phyloP scores from a whole-genome alignment of 1,140 invertebrate species.

The Sitobion miscanthi region DNA sequence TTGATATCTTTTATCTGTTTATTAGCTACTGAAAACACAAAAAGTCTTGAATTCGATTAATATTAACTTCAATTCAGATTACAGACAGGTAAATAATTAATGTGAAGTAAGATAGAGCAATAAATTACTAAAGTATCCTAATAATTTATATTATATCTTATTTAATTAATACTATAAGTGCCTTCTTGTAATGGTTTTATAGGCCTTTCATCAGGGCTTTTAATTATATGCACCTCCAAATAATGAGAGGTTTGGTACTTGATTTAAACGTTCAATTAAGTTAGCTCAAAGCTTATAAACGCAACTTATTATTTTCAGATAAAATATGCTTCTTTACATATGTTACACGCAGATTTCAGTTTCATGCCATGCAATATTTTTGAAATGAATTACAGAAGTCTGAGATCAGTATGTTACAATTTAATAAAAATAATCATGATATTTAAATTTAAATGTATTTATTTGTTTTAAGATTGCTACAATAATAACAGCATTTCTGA shows the following conservation, averaged over 20 bases:
- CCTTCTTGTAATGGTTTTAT: too few species aligned
- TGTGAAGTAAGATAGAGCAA: not conserved
- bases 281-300: too few species aligned
- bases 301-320: not conserved
- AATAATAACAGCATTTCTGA: not conserved
- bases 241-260: too few species aligned
- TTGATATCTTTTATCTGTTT: not conserved
- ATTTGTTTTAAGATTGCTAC: not conserved
- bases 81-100: not conserved
- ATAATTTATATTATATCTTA: too few species aligned
- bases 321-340: slow-evolving; percentile 21
- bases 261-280: too few species aligned
- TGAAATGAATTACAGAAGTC: slow-evolving; percentile 32
- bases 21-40: not conserved
- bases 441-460: not conserved
- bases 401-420: not conserved
- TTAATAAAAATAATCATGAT: not conserved
- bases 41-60: not conserved
- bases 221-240: too few species aligned
- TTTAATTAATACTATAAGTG: too few species aligned
- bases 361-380: slow-evolving; percentile 30
- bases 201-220: too few species aligned
- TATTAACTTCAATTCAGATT: not conserved
- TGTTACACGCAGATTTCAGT: slow-evolving; percentile 17
- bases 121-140: too few species aligned